Evolutionary conservation across 2,113 vertebrate species (phyloP).

Genomic region (Chlorodrepanis virens): DNA sequence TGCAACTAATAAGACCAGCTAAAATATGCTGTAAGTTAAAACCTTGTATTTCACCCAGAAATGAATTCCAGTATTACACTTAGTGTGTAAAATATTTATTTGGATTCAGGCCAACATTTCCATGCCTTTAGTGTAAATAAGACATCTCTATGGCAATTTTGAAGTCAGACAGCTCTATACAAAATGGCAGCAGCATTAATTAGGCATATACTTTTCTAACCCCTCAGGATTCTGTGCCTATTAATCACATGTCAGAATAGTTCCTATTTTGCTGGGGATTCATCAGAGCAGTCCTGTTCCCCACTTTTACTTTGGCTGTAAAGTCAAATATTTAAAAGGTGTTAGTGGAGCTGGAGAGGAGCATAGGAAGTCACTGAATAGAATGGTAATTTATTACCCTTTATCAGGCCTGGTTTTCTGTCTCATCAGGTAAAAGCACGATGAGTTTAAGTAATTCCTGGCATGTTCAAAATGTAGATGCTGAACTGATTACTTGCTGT

Average conservation of each 20-base stretch:
- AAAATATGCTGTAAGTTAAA: background rate
- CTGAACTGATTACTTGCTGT: background rate
- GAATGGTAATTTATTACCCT: background rate
- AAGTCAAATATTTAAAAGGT: background rate
- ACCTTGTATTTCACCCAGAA: background rate
- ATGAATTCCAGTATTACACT: background rate
- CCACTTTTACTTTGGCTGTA: background rate
- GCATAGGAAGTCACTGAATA: background rate
- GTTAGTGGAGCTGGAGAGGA: background rate
- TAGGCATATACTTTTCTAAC: slow-evolving; percentile 34
- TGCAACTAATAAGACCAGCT: background rate
- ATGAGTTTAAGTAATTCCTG: background rate
- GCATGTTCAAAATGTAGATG: background rate
- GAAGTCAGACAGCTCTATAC: slow-evolving; percentile 36
- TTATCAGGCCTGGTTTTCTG: background rate
- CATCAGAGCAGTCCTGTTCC: background rate
- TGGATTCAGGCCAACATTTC: slow-evolving; percentile 44
- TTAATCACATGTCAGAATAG: slow-evolving; percentile 17
- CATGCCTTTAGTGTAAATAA: slow-evolving; percentile 36
- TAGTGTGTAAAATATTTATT: slow-evolving; percentile 5
- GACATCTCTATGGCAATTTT: slow-evolving; percentile 22
- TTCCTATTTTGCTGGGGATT: background rate
- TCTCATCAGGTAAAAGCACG: background rate
- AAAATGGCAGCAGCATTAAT: slow-evolving; percentile 47
- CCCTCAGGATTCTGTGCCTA: background rate